Evolutionary conservation across 1,140 invertebrate genomes (phyloP).

Genomic region (Achroia grisella): DNA sequence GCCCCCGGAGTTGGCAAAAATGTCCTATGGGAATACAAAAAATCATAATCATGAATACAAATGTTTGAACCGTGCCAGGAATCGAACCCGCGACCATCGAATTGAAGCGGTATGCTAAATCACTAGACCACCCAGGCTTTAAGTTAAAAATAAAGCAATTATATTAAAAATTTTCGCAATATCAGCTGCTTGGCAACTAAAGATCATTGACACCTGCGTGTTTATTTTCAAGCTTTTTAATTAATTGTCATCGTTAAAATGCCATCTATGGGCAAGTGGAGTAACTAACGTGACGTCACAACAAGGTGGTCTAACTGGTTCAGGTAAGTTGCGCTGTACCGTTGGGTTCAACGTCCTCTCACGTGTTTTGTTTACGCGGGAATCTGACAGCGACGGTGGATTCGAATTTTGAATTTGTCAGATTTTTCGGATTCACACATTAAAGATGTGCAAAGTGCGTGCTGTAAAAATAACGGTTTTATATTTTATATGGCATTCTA

Average conservation of each 20-base stretch:
- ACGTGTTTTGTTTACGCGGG: slow-evolving; percentile 59
- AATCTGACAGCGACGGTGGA: slow-evolving; percentile 25
- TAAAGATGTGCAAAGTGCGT: slow-evolving; percentile 10
- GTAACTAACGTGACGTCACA: slow-evolving; percentile 49
- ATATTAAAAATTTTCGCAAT: no score
- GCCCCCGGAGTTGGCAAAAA: no score
- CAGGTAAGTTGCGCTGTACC: slow-evolving; percentile 53
- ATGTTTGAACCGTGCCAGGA: no score
- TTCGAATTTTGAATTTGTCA: slow-evolving; percentile 15
- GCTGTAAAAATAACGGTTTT: slow-evolving; percentile 21
- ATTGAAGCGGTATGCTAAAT: no score
- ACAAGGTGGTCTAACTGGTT: slow-evolving; percentile 33
- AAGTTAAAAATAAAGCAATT: no score
- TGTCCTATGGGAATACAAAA: no score
- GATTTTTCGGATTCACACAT: slow-evolving; percentile 16
- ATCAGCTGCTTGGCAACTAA: no score
- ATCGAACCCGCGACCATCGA: no score
- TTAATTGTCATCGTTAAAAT: background rate
- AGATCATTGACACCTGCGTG: background rate
- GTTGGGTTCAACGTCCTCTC: slow-evolving; percentile 58
- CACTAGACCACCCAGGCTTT: no score
- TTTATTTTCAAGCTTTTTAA: background rate
- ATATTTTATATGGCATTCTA: background rate
- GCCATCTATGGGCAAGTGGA: slow-evolving; percentile 27
- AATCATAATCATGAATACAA: no score